Conservation (phyloP, 2,888 invertebrate genomes). For the Pteria penguin region DNA sequence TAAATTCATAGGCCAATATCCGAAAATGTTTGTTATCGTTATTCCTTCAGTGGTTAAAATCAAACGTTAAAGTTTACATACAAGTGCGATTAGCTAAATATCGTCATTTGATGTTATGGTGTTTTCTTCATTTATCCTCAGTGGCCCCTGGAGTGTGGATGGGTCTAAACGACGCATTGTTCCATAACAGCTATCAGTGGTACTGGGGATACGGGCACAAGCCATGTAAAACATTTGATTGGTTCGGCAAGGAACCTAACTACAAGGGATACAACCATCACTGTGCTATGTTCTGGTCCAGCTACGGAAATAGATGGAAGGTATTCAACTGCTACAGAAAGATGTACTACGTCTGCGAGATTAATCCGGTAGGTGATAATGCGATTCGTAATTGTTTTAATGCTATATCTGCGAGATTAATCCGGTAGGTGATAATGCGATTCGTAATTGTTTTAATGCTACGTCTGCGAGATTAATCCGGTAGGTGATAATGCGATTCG, state of each 20-base stretch:
- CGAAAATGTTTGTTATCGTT: too few relatives aligned
- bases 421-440: background rate
- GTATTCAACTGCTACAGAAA: constrained; percentile 1
- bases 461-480: constrained; percentile 22
- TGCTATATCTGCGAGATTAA: constrained; percentile 22
- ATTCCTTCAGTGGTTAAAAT: too few relatives aligned
- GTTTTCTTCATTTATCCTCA: background rate
- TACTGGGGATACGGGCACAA: constrained; percentile 11
- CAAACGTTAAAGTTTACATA: too few relatives aligned
- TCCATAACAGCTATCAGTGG: constrained; percentile 1
- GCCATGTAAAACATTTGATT: constrained; percentile 6
- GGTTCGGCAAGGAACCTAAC: constrained; percentile 16
- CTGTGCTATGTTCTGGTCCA: constrained; percentile 14
- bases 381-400: too few relatives aligned
- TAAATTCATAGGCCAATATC: too few relatives aligned
- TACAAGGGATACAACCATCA: background rate
- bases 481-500: background rate
- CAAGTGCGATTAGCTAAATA: too few relatives aligned
- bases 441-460: too few relatives aligned
- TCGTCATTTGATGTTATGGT: too few relatives aligned
- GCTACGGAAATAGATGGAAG: constrained; percentile 9
- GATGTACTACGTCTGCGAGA: constrained; percentile 14
- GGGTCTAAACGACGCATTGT: background rate
- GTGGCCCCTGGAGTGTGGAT: background rate
- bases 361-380: constrained; percentile 12